Evolutionary conservation across 92 coral and sea anemone species (phyloP).

Genomic region (Phenganax subtilis): DNA sequence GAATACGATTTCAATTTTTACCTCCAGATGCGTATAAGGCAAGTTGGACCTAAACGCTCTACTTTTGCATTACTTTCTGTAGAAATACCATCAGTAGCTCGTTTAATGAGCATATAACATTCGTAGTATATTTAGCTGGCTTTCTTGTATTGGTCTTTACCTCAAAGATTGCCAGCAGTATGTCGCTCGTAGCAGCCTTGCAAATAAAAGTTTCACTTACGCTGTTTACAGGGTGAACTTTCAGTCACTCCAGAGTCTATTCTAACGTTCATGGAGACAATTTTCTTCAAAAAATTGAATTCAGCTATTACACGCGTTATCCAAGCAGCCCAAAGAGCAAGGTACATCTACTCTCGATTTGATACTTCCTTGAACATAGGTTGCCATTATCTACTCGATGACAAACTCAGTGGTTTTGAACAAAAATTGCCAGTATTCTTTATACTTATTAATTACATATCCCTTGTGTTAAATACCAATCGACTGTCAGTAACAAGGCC

Average conservation of each 20-base stretch:
- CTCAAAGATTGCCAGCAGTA: too few species aligned
- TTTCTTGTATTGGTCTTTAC: too few species aligned
- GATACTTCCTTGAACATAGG: background rate
- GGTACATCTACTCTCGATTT: constrained; percentile 5
- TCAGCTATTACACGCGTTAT: constrained; percentile 40
- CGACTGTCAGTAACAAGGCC: too few species aligned
- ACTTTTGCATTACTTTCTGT: too few species aligned
- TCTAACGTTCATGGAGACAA: constrained; percentile 60
- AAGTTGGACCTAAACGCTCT: background rate
- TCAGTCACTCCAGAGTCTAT: constrained; percentile 54
- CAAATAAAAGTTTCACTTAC: background rate
- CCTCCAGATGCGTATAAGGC: constrained; percentile 68
- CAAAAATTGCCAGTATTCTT: background rate
- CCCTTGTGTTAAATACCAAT: too few species aligned
- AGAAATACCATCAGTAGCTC: too few species aligned
- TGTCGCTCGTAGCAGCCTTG: background rate
- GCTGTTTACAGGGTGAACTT: constrained; percentile 60
- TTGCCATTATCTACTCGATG: background rate
- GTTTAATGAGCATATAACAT: background rate
- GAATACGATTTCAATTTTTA: constrained; percentile 65
- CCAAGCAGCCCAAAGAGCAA: constrained; percentile 23
- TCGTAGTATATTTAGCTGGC: too few species aligned
- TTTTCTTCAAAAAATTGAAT: constrained; percentile 66
- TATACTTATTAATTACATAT: background rate
- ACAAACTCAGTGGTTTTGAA: background rate